Conservation (phyloP, 2,888 invertebrate species). For the Amiota mariae region DNA sequence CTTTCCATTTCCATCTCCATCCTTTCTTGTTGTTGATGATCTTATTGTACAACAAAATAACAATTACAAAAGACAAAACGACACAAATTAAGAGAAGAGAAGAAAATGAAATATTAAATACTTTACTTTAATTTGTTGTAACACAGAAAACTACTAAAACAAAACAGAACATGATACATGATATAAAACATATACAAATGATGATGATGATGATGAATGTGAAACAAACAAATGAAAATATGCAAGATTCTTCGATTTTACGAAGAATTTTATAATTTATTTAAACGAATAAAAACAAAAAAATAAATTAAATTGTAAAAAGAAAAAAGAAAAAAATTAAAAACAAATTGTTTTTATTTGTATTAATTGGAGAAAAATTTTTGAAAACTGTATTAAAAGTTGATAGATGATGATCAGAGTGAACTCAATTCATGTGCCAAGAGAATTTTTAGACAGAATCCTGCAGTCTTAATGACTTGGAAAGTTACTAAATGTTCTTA, state of each 20-base stretch:
- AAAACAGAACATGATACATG: conserved; percentile 34
- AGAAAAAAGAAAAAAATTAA: conserved; percentile 45
- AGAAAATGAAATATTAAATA: neutral
- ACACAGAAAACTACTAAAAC: conserved; percentile 45
- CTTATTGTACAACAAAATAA: neutral
- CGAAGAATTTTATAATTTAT: conserved; percentile 70
- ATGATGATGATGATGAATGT: conserved; percentile 1
- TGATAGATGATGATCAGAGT: too few species aligned
- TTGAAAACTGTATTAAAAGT: too few species aligned
- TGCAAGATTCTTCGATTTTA: conserved; percentile 70
- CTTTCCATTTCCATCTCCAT: neutral
- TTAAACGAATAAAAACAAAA: conserved; percentile 63
- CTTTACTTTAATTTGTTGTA: conserved; percentile 42
- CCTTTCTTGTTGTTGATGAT: neutral
- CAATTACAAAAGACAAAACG: too few species aligned
- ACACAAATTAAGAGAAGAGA: too few species aligned
- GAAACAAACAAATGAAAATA: conserved; percentile 44
- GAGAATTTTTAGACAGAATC: too few species aligned
- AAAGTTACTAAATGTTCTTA: too few species aligned
- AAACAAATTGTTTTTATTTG: conserved; percentile 8
- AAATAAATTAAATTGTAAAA: conserved; percentile 53
- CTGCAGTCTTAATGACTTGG: too few species aligned
- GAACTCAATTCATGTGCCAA: too few species aligned
- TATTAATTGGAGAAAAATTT: neutral
- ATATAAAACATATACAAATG: too few species aligned